Conservation (phyloP, 1,140 invertebrate genomes). For the Musca domestica region DNA sequence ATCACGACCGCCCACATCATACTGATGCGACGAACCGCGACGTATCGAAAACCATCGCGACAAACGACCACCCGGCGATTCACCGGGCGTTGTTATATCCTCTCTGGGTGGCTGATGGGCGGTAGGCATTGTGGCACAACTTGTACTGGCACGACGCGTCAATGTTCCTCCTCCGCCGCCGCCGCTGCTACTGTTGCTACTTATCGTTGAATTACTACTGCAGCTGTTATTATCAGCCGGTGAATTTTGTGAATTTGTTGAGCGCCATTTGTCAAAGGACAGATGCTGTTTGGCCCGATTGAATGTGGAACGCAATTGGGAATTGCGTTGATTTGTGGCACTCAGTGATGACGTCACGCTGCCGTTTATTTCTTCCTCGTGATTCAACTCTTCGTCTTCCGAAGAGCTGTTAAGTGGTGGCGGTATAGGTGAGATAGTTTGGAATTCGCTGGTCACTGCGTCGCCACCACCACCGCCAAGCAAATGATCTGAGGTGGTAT, state of each 20-base stretch:
- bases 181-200: conserved; percentile 43
- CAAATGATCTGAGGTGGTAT: conserved; percentile 26
- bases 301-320: conserved; percentile 52
- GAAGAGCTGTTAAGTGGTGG: conserved; percentile 28
- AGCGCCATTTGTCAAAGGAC: conserved; percentile 54
- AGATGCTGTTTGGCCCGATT: conserved; percentile 54
- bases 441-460: background rate
- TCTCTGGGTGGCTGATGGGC: conserved; percentile 38
- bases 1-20: conserved; percentile 63
- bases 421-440: background rate
- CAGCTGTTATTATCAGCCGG: conserved; percentile 62
- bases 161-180: conserved; percentile 56
- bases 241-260: conserved; percentile 21
- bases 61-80: conserved; percentile 67
- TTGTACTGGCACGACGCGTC: conserved; percentile 38
- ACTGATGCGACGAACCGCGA: conserved; percentile 74
- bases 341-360: conserved; percentile 45
- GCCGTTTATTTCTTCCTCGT: conserved; percentile 37
- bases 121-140: conserved; percentile 49
- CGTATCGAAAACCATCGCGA: conserved; percentile 82
- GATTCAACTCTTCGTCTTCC: conserved; percentile 35
- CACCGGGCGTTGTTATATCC: conserved; percentile 57
- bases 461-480: conserved; percentile 16
- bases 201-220: conserved; percentile 60
- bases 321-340: conserved; percentile 49